Evolutionary conservation across 23 tunicate genomes (phyloP), one percentile per base, ranked within the genome.

Genomic region (Trididemnum miniatum): DNA sequence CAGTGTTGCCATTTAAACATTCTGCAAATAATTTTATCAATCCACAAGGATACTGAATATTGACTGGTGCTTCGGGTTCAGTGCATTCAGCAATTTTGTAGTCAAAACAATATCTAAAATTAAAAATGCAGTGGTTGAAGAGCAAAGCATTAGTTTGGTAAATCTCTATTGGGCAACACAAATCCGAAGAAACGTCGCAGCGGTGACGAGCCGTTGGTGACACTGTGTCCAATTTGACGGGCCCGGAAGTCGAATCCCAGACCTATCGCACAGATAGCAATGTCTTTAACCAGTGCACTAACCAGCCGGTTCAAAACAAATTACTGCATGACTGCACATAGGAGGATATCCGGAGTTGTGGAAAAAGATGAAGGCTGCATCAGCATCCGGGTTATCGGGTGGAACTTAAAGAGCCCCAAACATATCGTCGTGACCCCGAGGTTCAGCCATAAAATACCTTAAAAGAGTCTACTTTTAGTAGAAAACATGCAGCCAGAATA

Each of bases 1-100:
- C 85, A 59, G 88, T 65, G 51, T 25, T 26, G 9, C 85, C 88
- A 84, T 89, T 79, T 15, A 35, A 15, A 77, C 82, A 84, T 18
- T 80, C 34, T 29, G 84, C 95, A 62, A 37, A 89, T 1, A 81
- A 63, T 31, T 74, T 50, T 27, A 89, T 84, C 62, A 89, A 59
- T 18, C 95, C 95, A 71, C 95, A 89, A 73, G 95, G 95, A 79
- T 88, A 89, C 64, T 89, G 95, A 22, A 89, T 84, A 35, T 89
- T 89, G 23, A 89, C 82, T 24, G 39, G 26, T 3, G 95, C 59
- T 72, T 83, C 95, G 4, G 95, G 95, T 35, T 89, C 95, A 59
- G 84, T 54, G 59, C 82, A 54, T 71, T 79, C 3, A 9, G 79
- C 95, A 34, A 83, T 54, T 4, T 60, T 59, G 15, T 83, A 27